Conservation (phyloP, 2,888 invertebrate species). For the Agonopterix alstromeriana region DNA sequence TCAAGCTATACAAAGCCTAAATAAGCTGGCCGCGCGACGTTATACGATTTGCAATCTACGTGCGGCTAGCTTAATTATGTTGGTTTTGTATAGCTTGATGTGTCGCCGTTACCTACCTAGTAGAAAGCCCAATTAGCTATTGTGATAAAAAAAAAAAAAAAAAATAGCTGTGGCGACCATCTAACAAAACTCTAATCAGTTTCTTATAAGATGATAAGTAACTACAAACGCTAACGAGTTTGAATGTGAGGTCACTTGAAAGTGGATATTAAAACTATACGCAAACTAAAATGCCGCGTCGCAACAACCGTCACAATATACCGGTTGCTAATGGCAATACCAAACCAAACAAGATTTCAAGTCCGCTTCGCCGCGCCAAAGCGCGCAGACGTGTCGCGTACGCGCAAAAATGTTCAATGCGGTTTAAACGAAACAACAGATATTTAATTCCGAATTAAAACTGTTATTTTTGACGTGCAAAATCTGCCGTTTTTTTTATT, state of each 20-base stretch:
- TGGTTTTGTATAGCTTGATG: too few relatives aligned
- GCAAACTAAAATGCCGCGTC: slow-evolving; percentile 16
- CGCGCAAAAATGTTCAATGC: slow-evolving; percentile 41
- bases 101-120: too few relatives aligned
- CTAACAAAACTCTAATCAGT: too few relatives aligned
- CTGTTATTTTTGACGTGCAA: slow-evolving; percentile 41
- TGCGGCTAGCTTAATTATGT: too few relatives aligned
- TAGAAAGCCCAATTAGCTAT: too few relatives aligned
- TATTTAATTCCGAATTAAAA: slow-evolving; percentile 25
- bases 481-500: slow-evolving; percentile 39
- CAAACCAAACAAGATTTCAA: slow-evolving; percentile 15
- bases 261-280: background rate
- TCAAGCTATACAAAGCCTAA: too few relatives aligned
- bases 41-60: too few relatives aligned
- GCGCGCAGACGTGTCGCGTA: slow-evolving; percentile 30
- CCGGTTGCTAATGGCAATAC: slow-evolving; percentile 9
- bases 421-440: slow-evolving; percentile 25
- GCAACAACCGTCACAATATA: slow-evolving; percentile 15
- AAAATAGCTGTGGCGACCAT: too few relatives aligned
- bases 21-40: too few relatives aligned
- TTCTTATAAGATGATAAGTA: too few relatives aligned
- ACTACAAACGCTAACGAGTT: too few relatives aligned
- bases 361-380: slow-evolving; percentile 38
- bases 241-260: background rate
- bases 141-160: too few relatives aligned